Base-by-base conservation (phyloP, 2,113 vertebrate species). In the Cyprinus carpio region DNA sequence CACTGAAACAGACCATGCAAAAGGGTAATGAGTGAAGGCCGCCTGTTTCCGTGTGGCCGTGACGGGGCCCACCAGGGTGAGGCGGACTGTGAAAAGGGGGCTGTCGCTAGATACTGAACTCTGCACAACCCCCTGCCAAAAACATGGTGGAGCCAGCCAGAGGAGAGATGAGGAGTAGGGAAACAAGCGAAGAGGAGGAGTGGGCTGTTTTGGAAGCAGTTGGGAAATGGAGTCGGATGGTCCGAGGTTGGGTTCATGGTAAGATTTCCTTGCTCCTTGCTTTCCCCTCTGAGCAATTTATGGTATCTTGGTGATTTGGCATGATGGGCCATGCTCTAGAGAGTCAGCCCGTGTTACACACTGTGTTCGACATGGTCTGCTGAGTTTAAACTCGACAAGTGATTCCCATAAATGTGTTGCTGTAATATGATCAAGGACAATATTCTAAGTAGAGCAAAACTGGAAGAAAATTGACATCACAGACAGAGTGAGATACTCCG, bases 71-170 rank as follows among this genome's bases (percentile, higher is more conserved):
- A 67, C n/a, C 77, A 49, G 81, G 76, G 81, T 69, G 64, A 84
- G 51, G 58, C 37, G 67, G 78, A 78, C 82, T 85, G 58, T 56
- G 82, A 88, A 78, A 74, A 72, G 89, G 87, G 88, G 90, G 87
- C 74, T 84, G 91, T 93, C 89, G 88, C 92, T 92, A 92, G 91
- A 92, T 84, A 90, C 92, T 95, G 93, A 94, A 94, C 94, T 94
- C 92, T 93, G 58, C 65, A 84, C 93, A 93, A 93, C 93, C 94
- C 90, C 91, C 83, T 85, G 83, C 80, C 87, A 65, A 89, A 90
- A 92, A 88, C 89, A 87, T 87, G 89, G 82, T 89, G 67, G 86
- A 92, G 87, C 88, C 90, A 90, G 92, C 92, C 92, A 92, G 91
- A 91, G 91, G 91, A 85, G 75, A 46, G 64, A 58, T 23, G 75